Evolutionary conservation across 2,797 vertebrate species (phyloP).

Genomic region (Syngnathus acus): DNA sequence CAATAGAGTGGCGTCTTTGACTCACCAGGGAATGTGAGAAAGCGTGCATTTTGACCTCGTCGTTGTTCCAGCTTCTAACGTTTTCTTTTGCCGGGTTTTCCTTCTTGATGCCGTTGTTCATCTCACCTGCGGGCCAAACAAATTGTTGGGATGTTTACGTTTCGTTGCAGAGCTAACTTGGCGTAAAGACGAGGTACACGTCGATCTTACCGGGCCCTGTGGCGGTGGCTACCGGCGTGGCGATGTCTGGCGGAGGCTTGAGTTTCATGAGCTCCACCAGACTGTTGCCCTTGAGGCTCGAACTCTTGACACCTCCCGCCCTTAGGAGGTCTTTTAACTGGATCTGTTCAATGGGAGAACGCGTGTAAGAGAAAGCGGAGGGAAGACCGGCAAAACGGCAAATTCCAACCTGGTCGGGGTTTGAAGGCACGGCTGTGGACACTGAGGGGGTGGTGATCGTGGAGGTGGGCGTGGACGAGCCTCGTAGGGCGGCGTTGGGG

Average conservation of each 20-base stretch:
- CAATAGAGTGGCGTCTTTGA: background rate
- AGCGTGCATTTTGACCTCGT: conserved; percentile 83
- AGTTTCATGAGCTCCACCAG: conserved; percentile 97
- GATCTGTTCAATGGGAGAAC: conserved; percentile 53
- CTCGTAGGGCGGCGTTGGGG: conserved; percentile 74
- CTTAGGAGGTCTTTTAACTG: conserved; percentile 88
- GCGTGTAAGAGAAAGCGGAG: no score
- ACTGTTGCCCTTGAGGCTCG: conserved; percentile 71
- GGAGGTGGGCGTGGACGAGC: conserved; percentile 64
- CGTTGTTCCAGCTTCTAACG: conserved; percentile 88
- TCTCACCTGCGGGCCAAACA: conserved; percentile 71
- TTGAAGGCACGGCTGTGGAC: conserved; percentile 76
- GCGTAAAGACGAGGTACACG: background rate
- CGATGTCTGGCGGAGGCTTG: conserved; percentile 92
- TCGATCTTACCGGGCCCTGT: conserved; percentile 77
- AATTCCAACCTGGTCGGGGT: conserved; percentile 76
- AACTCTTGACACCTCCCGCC: conserved; percentile 42
- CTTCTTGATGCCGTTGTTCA: conserved; percentile 94
- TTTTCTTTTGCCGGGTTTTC: conserved; percentile 84
- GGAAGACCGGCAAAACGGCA: no score
- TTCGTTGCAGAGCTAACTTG: background rate
- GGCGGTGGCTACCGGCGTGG: conserved; percentile 92
- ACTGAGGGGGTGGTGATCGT: conserved; percentile 67
- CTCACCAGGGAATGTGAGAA: conserved; percentile 89
- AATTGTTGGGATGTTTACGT: background rate